These are phyloP conservation scores for Pilophorus perplexus DNA, from an alignment of 2,888 invertebrate genomes.

Conservation along the genomic window DNA sequence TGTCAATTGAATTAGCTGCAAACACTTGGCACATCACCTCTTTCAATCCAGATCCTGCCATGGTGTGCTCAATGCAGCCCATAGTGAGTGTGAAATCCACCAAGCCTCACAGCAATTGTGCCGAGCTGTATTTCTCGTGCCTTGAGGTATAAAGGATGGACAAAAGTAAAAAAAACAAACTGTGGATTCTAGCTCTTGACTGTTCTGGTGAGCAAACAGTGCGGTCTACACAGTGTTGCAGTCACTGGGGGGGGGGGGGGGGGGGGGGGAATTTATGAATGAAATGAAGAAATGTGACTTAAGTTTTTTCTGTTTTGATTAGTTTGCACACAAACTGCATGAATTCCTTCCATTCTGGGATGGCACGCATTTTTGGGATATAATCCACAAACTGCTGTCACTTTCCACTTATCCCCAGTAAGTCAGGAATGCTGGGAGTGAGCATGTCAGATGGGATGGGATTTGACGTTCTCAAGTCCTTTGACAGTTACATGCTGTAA, in stretches of 20 bases:
- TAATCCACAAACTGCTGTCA: too few species aligned
- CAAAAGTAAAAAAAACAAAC: slow-evolving; percentile 1
- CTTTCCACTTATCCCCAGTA: slow-evolving; percentile 31
- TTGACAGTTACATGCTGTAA: not conserved
- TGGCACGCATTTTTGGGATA: not conserved
- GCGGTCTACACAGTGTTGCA: slow-evolving; percentile 13
- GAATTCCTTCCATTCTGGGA: slow-evolving; percentile 50
- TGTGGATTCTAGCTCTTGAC: not conserved
- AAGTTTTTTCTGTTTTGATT: too few species aligned
- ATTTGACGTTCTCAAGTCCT: too few species aligned
- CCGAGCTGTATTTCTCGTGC: slow-evolving; percentile 50
- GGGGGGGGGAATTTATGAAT: too few species aligned
- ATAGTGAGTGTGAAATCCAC: slow-evolving; percentile 51
- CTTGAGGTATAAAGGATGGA: slow-evolving; percentile 45
- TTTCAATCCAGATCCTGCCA: slow-evolving; percentile 53
- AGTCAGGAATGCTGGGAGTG: not conserved
- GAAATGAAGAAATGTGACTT: too few species aligned
- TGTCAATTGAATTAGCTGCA: slow-evolving; percentile 49
- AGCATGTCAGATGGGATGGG: too few species aligned
- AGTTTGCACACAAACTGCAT: slow-evolving; percentile 48
- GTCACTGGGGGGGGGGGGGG: slow-evolving; percentile 46
- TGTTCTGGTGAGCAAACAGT: slow-evolving; percentile 1
- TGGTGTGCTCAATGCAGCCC: slow-evolving; percentile 51
- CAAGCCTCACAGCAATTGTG: slow-evolving; percentile 48
- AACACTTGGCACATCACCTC: slow-evolving; percentile 50